A percentile compares a stretch with the other conserved stretches of the same genome.
Conservation (phyloP, 2,888 invertebrate species). For the Amaurobius ferox region DNA sequence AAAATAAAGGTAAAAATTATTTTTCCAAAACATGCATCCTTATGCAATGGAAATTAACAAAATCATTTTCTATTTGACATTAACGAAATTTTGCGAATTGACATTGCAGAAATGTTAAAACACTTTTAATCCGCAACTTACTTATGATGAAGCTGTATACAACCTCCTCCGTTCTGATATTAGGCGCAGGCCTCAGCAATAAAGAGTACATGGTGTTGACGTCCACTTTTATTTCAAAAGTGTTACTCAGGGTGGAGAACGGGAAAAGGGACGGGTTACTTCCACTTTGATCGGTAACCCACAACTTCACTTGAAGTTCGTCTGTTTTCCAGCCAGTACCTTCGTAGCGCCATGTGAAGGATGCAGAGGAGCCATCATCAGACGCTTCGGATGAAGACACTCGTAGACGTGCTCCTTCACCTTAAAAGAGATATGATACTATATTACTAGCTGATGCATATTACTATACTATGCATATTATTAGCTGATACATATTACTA, state of each 20-base stretch:
- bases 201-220: conserved; percentile 35
- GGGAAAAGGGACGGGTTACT: neutral
- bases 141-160: conserved; percentile 44
- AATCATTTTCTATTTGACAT: no score
- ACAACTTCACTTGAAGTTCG: conserved; percentile 40
- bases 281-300: neutral
- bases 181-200: conserved; percentile 48
- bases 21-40: no score
- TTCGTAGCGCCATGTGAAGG: conserved; percentile 44
- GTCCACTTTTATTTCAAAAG: conserved; percentile 10
- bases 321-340: conserved; percentile 67
- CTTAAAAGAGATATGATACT: conserved; percentile 10
- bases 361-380: conserved; percentile 19
- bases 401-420: conserved; percentile 49
- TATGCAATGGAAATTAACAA: no score
- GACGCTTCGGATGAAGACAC: conserved; percentile 25
- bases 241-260: conserved; percentile 32
- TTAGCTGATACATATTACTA: no score
- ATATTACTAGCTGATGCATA: no score
- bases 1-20: no score
- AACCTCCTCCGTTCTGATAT: conserved; percentile 52
- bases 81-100: no score
- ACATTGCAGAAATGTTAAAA: no score
- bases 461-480: no score
- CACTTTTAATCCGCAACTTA: conserved; percentile 31